phyloP scores from a whole-genome alignment of 2,113 vertebrate genomes.

The Notechis scutatus region DNA sequence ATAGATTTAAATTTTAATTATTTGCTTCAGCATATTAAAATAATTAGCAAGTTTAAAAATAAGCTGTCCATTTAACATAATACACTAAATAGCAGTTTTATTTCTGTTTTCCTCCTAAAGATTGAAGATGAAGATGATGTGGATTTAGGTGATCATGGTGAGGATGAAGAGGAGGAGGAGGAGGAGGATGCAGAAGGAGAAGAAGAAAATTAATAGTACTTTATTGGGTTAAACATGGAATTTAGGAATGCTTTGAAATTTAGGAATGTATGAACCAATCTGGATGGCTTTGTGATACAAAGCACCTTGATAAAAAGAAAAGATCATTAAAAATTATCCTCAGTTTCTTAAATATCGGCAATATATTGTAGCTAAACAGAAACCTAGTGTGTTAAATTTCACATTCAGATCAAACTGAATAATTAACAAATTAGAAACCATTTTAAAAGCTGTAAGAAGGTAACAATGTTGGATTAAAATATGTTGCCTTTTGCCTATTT shows the following conservation, averaged over 20 bases:
- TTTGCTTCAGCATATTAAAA: neutral
- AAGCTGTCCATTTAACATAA: neutral
- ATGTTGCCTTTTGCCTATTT: conserved; percentile 43
- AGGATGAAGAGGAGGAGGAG: conserved; percentile 73
- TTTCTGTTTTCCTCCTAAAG: conserved; percentile 49
- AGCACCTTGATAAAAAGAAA: conserved; percentile 44
- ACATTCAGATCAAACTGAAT: conserved; percentile 39
- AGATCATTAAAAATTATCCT: conserved; percentile 42
- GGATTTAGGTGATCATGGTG: conserved; percentile 73
- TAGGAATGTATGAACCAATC: conserved; percentile 21
- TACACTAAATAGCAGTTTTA: neutral
- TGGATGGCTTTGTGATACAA: conserved; percentile 50
- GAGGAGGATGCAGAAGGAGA: conserved; percentile 60
- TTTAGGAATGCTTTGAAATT: conserved; percentile 16
- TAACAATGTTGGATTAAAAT: conserved; percentile 42
- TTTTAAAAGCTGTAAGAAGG: conserved; percentile 44
- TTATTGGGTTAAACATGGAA: conserved; percentile 29
- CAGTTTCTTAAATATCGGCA: conserved; percentile 56
- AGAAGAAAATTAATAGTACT: conserved; percentile 53
- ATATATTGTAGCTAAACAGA: conserved; percentile 47
- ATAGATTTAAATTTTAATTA: neutral
- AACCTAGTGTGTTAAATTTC: conserved; percentile 53
- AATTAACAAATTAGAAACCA: conserved; percentile 53
- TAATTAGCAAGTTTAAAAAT: neutral
- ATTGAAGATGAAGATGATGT: conserved; percentile 79